Evolutionary conservation across 30 jellyfish, hydroid and myxozoan species (phyloP), one percentile per base, ranked within the genome.

Genomic region (Turritopsis dohrnii): DNA sequence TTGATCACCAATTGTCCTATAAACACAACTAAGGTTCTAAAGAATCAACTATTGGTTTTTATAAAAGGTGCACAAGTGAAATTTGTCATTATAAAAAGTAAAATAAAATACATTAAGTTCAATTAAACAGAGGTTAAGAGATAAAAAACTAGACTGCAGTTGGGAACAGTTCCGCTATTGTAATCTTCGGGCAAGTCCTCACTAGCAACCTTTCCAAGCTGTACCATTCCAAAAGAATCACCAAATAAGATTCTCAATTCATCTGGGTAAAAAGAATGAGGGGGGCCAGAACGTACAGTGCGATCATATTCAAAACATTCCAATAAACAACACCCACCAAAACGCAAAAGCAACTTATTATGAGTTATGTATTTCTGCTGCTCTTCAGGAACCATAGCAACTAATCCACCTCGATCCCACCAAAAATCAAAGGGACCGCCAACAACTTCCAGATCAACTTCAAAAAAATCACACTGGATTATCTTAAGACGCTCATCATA

Each of bases 361-460:
- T 52, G 81, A 53, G 41, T 53, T 26, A 80, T 53, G 27, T 80
- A 80, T 54, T 82, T 82, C 31, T 82, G 85, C 85, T 82, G 89
- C 71, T 82, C 89, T 66, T 66, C 85, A 17, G 72, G 25, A n/a
- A 65, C 86, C 89, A 82, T 82, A 29, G 89, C 89, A 26, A 82
- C 89, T 24, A 80, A 54, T 17, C 87, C 81, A 18, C 87, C 87
- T 22, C 81, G 52, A 80, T 80, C 87, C 66, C 81, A 80, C 53
- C 53, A 80, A 65, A 31, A 30, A 53, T 80, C 87, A 52, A 80
- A 80, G 65, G 29, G 5, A 9, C 87, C 87, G 21, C 87, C 87
- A 80, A 80, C 84, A 54, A 52, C 52, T 22, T 53, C 81, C 3
- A 84, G 53, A 80, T 53, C 52, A 21, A 65, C 26, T 18, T 80